A percentile compares a stretch with the other conserved stretches of the same genome.
These are phyloP conservation scores for Corythoichthys haematopterus DNA, from an alignment of 2,113 vertebrate species.

Conservation along the genomic window DNA sequence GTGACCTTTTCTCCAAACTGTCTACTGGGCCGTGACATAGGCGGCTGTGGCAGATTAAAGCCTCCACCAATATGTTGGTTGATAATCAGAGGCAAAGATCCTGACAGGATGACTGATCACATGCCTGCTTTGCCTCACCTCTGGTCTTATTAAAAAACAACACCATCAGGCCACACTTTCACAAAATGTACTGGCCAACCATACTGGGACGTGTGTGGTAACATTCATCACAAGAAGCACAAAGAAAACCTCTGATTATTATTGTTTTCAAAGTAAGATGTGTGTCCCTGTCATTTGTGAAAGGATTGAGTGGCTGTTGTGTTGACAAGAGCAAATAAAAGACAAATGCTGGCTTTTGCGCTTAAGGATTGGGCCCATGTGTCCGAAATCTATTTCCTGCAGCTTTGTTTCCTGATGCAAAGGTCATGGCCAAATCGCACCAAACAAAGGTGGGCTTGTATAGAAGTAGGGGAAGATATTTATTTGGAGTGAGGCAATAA, in stretches of 20 bases:
- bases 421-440: conserved; percentile 7
- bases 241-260: conserved; percentile 44
- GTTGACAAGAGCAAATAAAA: conserved; percentile 3
- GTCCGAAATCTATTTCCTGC: conserved; percentile 6
- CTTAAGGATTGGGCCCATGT: conserved; percentile 17
- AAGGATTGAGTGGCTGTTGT: conserved; percentile 39
- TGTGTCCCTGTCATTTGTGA: conserved; percentile 20
- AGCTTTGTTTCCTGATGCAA: conserved; percentile 8
- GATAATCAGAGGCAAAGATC: conserved; percentile 50
- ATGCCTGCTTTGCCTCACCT: conserved; percentile 60
- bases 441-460: neutral
- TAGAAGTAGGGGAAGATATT: neutral
- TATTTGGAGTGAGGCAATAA: neutral
- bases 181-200: conserved; percentile 58
- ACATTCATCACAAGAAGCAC: conserved; percentile 61
- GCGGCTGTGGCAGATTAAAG: conserved; percentile 47
- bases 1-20: conserved; percentile 14
- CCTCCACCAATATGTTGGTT: conserved; percentile 29
- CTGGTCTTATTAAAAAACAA: conserved; percentile 71
- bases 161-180: conserved; percentile 50
- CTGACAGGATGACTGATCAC: conserved; percentile 64
- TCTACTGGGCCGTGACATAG: conserved; percentile 23
- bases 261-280: conserved; percentile 30
- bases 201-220: conserved; percentile 46
- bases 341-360: conserved; percentile 30